phyloP scores from a whole-genome alignment of 2,113 vertebrate species.

The Pachycephala philippinensis region DNA sequence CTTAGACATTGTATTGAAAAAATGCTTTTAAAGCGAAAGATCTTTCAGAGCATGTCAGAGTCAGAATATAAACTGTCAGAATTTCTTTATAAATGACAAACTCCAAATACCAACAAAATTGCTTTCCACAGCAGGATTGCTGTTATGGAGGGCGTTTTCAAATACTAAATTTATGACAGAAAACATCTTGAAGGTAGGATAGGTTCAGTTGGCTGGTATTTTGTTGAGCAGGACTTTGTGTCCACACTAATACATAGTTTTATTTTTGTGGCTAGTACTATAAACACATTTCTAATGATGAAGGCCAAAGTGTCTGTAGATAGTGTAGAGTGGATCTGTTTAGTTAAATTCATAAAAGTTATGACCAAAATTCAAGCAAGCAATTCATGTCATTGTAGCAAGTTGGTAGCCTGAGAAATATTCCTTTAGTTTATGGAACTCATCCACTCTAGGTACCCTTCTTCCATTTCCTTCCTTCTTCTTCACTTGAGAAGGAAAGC shows the following conservation, averaged over 20 bases:
- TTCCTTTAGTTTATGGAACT: background rate
- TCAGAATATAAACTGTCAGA: background rate
- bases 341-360: background rate
- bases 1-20: background rate
- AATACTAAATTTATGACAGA: background rate
- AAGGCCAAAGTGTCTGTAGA: background rate
- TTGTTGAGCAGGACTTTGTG: background rate
- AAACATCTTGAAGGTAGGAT: background rate
- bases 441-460: fast-evolving
- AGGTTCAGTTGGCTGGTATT: background rate
- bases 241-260: background rate
- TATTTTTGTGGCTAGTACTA: background rate
- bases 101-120: background rate
- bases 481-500: background rate
- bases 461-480: background rate
- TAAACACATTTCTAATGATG: background rate
- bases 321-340: background rate
- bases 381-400: background rate
- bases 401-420: background rate
- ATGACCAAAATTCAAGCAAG: background rate
- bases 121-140: background rate
- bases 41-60: background rate
- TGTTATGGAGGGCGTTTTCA: background rate
- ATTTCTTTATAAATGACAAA: background rate
- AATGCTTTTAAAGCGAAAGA: background rate